phyloP scores from a whole-genome alignment of 2,888 invertebrate species.

The Gibbula magus region DNA sequence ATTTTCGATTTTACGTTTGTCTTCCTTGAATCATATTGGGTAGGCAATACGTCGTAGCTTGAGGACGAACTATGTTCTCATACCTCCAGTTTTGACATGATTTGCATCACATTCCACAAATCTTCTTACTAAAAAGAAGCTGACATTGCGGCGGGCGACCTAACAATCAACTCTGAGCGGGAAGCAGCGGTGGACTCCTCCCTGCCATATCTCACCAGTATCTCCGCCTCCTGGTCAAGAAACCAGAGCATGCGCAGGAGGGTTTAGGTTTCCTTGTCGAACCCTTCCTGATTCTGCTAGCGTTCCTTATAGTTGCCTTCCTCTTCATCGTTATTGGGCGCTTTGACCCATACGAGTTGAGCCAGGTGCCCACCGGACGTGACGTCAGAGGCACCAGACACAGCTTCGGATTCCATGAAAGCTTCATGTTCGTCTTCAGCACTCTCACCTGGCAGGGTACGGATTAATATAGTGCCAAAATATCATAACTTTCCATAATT shows the following conservation, averaged over 20 bases:
- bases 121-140: conserved; percentile 31
- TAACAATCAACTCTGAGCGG: conserved; percentile 37
- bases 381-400: conserved; percentile 42
- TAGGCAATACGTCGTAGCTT: no score
- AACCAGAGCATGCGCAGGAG: conserved; percentile 33
- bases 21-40: no score
- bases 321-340: conserved; percentile 46
- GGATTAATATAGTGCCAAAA: neutral
- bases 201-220: conserved; percentile 39
- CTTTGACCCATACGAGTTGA: conserved; percentile 49
- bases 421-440: conserved; percentile 46
- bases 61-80: no score
- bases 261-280: conserved; percentile 43
- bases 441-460: conserved; percentile 51
- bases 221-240: conserved; percentile 43
- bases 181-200: conserved; percentile 44
- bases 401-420: conserved; percentile 47
- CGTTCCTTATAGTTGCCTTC: conserved; percentile 41
- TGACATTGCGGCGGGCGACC: conserved; percentile 41
- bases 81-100: neutral
- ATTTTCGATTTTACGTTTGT: no score
- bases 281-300: conserved; percentile 42
- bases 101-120: neutral
- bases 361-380: conserved; percentile 40
- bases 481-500: no score